Evolutionary conservation across 2,797 vertebrate species (phyloP), one percentile per base, ranked within the genome.

Genomic region (Danio jaintianensis): DNA sequence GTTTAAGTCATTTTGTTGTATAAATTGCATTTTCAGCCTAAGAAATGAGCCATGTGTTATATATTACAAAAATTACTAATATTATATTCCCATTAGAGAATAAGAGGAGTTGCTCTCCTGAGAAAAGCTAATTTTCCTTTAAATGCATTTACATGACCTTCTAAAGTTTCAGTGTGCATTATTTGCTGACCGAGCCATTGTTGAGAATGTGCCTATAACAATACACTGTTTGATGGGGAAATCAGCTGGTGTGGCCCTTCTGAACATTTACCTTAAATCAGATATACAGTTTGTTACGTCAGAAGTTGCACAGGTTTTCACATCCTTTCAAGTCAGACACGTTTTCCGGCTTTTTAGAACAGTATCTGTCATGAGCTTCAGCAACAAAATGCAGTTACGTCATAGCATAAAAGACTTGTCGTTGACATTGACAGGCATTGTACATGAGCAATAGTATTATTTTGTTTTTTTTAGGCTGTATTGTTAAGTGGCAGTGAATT

Each of bases 161-260:
- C 11, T 38, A 15, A 36, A 1, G 59, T 61, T 61, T 61, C 36
- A 18, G n/a, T 45, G 62, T 38, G 11, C 11, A 64, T 20, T 40
- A 15, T 45, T 64, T 45, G 40, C 43, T 45, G 18, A 50, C 64
- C 13, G 16, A 13, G 64, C 4, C 45, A 36, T 45, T 68, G 45
- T 68, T 48, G 64, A 67, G 64, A 13, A 50, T 68, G 12, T 48
- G 6, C 20, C 11, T 45, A 29, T 47, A 67, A 67, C 62, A 64
- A 64, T 9, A 63, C 10, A 18, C 9, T 45, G n/a, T 45, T 63
- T 63, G 5, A 7, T 18, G 38, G 61, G 5, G 5, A 63, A 42
- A 38, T 16, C 36, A 38, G 9, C 61, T 18, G n/a, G 42, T 66
- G 2, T 1, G 15, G 59, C 38, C 12, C 42, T 29, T 47, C 42